Percentiles rank a stretch among this genome's conserved stretches.
These are phyloP conservation scores for Cyanoderma ruficeps DNA, from an alignment of 2,113 vertebrate genomes.

Conservation along the genomic window DNA sequence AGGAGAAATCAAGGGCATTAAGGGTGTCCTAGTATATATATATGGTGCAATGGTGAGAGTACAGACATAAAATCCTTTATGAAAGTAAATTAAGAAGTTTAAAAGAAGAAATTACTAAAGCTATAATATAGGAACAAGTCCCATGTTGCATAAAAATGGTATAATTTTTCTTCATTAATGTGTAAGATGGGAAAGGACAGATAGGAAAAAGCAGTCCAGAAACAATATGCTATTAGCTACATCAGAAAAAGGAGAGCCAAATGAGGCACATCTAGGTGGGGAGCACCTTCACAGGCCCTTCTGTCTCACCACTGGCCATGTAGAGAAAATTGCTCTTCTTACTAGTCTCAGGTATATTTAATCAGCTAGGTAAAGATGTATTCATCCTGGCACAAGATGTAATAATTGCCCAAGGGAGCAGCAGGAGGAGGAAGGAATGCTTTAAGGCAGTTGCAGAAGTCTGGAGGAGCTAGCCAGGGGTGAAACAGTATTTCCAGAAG, in stretches of 20 bases:
- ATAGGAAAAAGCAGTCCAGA: not conserved
- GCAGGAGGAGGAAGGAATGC: not conserved
- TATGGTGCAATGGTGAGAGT: not conserved
- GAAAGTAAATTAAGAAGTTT: constrained; percentile 37
- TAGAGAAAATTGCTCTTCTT: not conserved
- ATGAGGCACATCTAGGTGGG: not conserved
- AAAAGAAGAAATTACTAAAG: constrained; percentile 20
- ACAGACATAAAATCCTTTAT: not conserved
- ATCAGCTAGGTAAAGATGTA: not conserved
- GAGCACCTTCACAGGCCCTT: not conserved
- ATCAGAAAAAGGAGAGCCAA: not conserved
- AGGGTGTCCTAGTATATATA: not conserved
- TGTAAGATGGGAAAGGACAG: constrained; percentile 5
- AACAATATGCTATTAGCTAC: not conserved
- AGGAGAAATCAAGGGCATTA: constrained; percentile 43
- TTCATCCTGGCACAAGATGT: not conserved
- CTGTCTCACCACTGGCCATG: not conserved
- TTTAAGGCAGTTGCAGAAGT: not conserved
- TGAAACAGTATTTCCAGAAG: constrained; percentile 6
- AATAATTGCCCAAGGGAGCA: not conserved
- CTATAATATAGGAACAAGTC: not conserved
- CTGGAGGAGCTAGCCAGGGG: not conserved
- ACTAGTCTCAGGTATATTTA: not conserved
- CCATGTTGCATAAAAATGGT: not conserved
- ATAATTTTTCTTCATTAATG: constrained; percentile 22